These are phyloP conservation scores for Macrophya annulata DNA, from an alignment of 2,888 invertebrate species.

Conservation along the genomic window DNA sequence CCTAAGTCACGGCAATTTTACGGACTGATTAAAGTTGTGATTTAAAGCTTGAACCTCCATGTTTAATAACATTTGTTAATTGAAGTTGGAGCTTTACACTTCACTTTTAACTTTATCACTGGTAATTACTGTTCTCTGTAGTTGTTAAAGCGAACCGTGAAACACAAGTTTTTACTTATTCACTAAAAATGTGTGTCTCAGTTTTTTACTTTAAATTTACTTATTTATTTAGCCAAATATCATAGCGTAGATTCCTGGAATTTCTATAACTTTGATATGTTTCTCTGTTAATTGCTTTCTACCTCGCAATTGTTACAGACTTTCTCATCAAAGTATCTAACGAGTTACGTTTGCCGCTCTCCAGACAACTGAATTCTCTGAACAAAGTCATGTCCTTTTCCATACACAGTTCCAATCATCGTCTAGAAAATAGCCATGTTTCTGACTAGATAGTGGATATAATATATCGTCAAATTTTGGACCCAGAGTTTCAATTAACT, in stretches of 20 bases:
- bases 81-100: not conserved
- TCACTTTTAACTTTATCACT: not conserved
- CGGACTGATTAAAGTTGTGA: not conserved
- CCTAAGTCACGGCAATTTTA: conserved; percentile 27
- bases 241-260: not conserved
- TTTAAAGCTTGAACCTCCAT: conserved; percentile 14
- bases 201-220: not conserved
- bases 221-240: not conserved
- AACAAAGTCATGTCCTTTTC: not conserved
- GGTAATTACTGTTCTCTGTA: not conserved
- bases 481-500: not conserved
- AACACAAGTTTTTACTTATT: not conserved
- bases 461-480: not conserved
- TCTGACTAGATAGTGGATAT: not conserved
- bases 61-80: conserved; percentile 5
- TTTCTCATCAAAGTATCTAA: not conserved
- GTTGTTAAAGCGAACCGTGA: not conserved
- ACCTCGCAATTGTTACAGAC: not conserved
- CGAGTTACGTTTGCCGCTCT: no score
- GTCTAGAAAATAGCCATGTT: not conserved
- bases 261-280: not conserved
- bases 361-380: not conserved
- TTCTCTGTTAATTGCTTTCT: not conserved
- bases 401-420: not conserved
- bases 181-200: not conserved